Conservation (phyloP, 37 sponge, comb jelly and placozoan species). For the Beroe ovata region DNA sequence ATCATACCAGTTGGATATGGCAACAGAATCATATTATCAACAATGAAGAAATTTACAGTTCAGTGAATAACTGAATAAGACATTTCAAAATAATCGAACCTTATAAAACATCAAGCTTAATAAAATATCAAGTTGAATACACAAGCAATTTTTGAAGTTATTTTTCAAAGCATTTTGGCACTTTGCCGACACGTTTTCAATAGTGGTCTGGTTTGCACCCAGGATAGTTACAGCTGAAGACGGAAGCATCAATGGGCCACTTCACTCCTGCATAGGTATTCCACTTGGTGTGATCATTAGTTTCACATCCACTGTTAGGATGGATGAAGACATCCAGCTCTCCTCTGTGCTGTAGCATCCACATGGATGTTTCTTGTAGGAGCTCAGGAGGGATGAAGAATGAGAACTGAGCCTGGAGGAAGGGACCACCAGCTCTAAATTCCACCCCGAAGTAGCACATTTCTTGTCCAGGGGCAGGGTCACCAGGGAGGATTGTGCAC, state of each 20-base stretch:
- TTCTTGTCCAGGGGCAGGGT: conserved; percentile 13
- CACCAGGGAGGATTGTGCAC: background rate
- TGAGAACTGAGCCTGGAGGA: conserved; percentile 8
- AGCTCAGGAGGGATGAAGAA: conserved; percentile 37
- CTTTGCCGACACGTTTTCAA: too few species aligned
- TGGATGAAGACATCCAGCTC: conserved; percentile 43
- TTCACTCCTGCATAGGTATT: background rate
- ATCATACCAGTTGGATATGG: too few species aligned
- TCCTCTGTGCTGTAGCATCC: conserved; percentile 45
- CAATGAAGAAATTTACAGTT: too few species aligned
- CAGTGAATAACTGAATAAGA: too few species aligned
- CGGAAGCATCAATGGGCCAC: conserved; percentile 14
- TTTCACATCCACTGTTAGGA: conserved; percentile 40
- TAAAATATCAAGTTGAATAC: too few species aligned
- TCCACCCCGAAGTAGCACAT: conserved; percentile 36
- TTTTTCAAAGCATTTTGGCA: too few species aligned
- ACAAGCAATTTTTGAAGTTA: too few species aligned
- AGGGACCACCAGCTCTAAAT: conserved; percentile 1
- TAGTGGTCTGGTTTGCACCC: conserved; percentile 57
- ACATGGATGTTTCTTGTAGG: conserved; percentile 11
- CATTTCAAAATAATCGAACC: too few species aligned
- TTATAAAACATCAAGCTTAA: too few species aligned
- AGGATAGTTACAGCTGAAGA: conserved; percentile 9
- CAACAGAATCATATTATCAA: too few species aligned
- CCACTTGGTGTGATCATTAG: conserved; percentile 39